Evolutionary conservation across 1,140 invertebrate species (phyloP).

Genomic region (Oscheius sp.): DNA sequence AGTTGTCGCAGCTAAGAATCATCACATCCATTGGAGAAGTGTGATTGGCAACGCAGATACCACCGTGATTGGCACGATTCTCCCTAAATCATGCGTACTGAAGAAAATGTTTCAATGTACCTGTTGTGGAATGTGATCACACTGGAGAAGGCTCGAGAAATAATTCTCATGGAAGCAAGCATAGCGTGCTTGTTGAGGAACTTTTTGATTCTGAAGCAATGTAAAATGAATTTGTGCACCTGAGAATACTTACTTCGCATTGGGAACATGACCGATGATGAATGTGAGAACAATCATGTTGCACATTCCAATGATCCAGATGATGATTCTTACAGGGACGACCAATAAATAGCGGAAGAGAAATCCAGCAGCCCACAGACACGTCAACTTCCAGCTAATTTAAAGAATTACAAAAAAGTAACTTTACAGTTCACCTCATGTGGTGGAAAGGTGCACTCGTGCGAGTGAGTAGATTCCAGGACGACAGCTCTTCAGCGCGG

Average conservation of each 20-base stretch:
- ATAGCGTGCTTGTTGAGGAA: slow-evolving; percentile 76
- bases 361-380: slow-evolving; percentile 53
- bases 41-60: slow-evolving; percentile 97
- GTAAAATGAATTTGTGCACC: not conserved
- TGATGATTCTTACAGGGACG: slow-evolving; percentile 49
- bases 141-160: slow-evolving; percentile 48
- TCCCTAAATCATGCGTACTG: slow-evolving; percentile 37
- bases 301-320: slow-evolving; percentile 53
- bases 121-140: slow-evolving; percentile 51
- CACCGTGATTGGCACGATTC: slow-evolving; percentile 46
- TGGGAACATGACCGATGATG: slow-evolving; percentile 54
- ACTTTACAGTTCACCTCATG: slow-evolving; percentile 42
- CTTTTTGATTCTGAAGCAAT: slow-evolving; percentile 68
- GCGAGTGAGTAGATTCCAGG: slow-evolving; percentile 60
- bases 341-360: slow-evolving; percentile 55
- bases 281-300: slow-evolving; percentile 49
- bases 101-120: slow-evolving; percentile 34
- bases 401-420: slow-evolving; percentile 1
- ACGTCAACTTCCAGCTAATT: slow-evolving; percentile 56
- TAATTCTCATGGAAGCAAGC: slow-evolving; percentile 70
- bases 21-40: slow-evolving; percentile 97
- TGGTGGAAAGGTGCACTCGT: slow-evolving; percentile 51
- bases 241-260: slow-evolving; percentile 38
- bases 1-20: slow-evolving; percentile 92
- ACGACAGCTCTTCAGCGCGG: slow-evolving; percentile 54